Conservation (phyloP, 2,797 vertebrate species). For the Diglossa cyanea region DNA sequence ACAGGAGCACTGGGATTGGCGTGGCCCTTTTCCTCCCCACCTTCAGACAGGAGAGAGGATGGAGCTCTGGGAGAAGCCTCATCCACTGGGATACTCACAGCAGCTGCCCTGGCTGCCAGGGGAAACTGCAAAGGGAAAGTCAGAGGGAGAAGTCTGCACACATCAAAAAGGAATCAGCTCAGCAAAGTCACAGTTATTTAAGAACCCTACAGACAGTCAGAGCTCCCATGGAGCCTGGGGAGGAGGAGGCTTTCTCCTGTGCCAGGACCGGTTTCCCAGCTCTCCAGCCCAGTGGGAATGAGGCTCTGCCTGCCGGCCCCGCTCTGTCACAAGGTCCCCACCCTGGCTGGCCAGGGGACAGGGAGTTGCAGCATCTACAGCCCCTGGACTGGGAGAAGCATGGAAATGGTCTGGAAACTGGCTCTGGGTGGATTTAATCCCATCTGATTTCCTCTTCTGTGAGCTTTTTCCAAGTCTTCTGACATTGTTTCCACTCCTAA, state of each 20-base stretch:
- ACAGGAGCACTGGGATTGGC: neutral
- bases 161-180: slow-evolving; percentile 32
- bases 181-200: slow-evolving; percentile 2
- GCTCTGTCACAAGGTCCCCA: neutral
- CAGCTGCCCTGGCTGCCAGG: neutral
- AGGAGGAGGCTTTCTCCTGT: neutral
- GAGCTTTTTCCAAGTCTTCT: neutral
- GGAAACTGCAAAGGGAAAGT: neutral
- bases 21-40: neutral
- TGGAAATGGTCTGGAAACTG: neutral
- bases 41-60: neutral
- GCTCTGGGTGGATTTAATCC: slow-evolving; percentile 8
- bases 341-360: neutral
- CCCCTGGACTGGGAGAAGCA: neutral
- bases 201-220: neutral
- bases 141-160: neutral
- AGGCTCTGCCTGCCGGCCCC: neutral
- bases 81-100: rapidly evolving
- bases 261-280: slow-evolving; percentile 9
- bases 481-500: neutral
- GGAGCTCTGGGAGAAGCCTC: neutral
- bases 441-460: neutral
- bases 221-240: neutral
- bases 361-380: neutral
- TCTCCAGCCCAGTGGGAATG: neutral